phyloP scores from a whole-genome alignment of 2,797 vertebrate genomes.

The Onychomys leucogaster region DNA sequence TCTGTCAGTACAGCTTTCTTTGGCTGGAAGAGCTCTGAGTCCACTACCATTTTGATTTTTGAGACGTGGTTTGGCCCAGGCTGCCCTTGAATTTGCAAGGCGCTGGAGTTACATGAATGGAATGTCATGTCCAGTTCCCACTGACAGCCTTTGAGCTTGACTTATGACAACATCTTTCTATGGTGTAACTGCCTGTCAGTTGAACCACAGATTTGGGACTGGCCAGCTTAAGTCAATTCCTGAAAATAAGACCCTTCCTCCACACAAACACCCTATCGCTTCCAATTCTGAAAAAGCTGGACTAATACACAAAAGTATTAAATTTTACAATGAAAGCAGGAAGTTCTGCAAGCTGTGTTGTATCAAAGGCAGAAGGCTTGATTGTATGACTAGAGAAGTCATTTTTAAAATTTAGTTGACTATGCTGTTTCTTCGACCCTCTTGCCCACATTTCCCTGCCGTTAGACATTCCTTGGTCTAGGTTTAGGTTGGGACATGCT shows the following conservation, averaged over 20 bases:
- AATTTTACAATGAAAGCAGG: not conserved
- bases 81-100: not conserved
- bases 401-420: not conserved
- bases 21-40: not conserved
- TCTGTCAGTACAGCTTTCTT: not conserved
- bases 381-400: not conserved
- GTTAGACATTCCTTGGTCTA: not conserved
- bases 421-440: not conserved
- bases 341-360: not conserved
- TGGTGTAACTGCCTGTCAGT: not conserved
- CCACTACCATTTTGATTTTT: not conserved
- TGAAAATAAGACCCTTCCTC: not conserved
- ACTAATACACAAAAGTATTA: not conserved
- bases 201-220: not conserved
- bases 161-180: not conserved
- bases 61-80: not conserved
- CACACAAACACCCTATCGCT: not conserved
- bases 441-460: not conserved
- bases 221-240: not conserved
- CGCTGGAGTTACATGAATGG: not conserved
- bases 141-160: not conserved
- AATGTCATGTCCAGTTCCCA: too few species aligned
- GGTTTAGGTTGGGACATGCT: not conserved
- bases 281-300: not conserved
- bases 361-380: not conserved